Evolutionary conservation across 2,113 vertebrate species (phyloP).

Genomic region (Cromileptes altivelis): DNA sequence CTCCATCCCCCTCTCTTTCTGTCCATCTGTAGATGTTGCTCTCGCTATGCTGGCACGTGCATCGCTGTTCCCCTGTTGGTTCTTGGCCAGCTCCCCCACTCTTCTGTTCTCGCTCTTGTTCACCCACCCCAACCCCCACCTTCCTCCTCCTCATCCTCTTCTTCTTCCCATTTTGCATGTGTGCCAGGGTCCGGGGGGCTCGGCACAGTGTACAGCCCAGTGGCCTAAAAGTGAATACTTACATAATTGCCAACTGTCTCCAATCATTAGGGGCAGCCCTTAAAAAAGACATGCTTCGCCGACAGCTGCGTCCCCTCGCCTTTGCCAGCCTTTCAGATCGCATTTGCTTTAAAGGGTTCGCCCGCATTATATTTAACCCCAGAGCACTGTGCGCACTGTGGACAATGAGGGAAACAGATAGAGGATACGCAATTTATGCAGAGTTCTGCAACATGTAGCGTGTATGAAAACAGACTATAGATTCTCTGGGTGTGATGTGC

Average conservation of each 20-base stretch:
- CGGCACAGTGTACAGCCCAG: slow-evolving; percentile 75
- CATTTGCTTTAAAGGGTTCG: slow-evolving; percentile 84
- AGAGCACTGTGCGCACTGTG: slow-evolving; percentile 62
- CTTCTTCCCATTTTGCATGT: slow-evolving; percentile 74
- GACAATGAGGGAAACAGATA: slow-evolving; percentile 39
- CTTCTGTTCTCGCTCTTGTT: slow-evolving; percentile 58
- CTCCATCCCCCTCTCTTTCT: slow-evolving; percentile 60
- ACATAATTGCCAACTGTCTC: slow-evolving; percentile 88
- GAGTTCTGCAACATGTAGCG: slow-evolving; percentile 38
- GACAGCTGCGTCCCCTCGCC: slow-evolving; percentile 87
- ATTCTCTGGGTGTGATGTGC: background rate
- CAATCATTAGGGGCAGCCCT: slow-evolving; percentile 87
- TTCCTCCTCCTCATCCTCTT: slow-evolving; percentile 45
- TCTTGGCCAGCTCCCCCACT: slow-evolving; percentile 58
- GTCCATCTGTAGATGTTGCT: slow-evolving; percentile 63
- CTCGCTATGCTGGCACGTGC: slow-evolving; percentile 66
- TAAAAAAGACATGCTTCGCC: slow-evolving; percentile 85
- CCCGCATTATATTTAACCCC: slow-evolving; percentile 82
- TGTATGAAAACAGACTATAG: slow-evolving; percentile 35
- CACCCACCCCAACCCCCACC: slow-evolving; percentile 49
- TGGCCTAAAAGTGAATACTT: slow-evolving; percentile 86
- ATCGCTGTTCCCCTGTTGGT: slow-evolving; percentile 65
- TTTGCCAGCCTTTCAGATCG: slow-evolving; percentile 87
- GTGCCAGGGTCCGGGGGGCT: slow-evolving; percentile 80
- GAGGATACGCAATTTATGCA: slow-evolving; percentile 53